Conservation (phyloP, 1,140 invertebrate genomes). For the Andricus grossulariae region DNA sequence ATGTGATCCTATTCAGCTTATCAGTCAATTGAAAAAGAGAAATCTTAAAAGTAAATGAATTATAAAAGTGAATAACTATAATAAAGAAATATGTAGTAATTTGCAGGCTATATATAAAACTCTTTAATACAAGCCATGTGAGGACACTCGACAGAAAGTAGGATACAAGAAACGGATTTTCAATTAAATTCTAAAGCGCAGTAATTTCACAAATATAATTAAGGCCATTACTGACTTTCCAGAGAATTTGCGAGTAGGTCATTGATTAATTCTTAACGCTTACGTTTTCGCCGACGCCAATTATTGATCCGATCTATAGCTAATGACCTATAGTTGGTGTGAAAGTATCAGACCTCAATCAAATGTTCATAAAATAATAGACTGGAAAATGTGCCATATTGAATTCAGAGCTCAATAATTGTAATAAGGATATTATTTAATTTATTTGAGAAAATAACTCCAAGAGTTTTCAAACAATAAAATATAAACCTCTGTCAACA, state of each 20-base stretch:
- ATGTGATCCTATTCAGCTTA: too few species aligned
- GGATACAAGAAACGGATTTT: conserved; percentile 13
- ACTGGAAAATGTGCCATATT: conserved; percentile 12
- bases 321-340: conserved; percentile 29
- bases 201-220: conserved; percentile 30
- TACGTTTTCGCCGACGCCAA: conserved; percentile 18
- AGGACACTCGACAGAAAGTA: background rate
- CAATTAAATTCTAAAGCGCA: conserved; percentile 25
- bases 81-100: too few species aligned
- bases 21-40: too few species aligned
- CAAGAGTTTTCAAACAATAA: too few species aligned
- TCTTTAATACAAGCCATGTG: background rate
- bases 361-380: conserved; percentile 25
- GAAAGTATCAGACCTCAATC: conserved; percentile 29
- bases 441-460: too few species aligned
- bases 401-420: too few species aligned
- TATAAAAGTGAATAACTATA: too few species aligned
- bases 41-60: too few species aligned
- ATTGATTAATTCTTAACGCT: conserved; percentile 32
- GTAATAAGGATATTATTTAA: too few species aligned
- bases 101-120: background rate
- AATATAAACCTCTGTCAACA: too few species aligned
- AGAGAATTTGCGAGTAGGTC: conserved; percentile 24
- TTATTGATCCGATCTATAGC: conserved; percentile 30
- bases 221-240: conserved; percentile 27